Evolutionary conservation across 1,140 invertebrate genomes (phyloP).

Genomic region (Holotrichia oblita): DNA sequence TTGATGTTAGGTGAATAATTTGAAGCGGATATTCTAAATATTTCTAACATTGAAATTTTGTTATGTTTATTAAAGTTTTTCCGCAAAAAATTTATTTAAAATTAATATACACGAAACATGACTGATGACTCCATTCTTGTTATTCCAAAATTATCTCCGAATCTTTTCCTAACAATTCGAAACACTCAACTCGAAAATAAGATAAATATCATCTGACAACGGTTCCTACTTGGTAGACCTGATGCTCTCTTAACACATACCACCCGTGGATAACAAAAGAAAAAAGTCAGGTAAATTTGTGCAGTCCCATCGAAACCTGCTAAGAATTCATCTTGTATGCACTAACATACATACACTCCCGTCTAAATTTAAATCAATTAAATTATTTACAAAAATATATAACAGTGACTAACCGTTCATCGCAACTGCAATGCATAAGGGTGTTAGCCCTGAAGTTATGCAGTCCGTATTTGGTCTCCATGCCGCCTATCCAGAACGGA

Average conservation of each 20-base stretch:
- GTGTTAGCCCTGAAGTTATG: slow-evolving; percentile 88
- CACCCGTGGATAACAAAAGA: background rate
- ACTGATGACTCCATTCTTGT: too few species aligned
- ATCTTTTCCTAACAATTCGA: too few species aligned
- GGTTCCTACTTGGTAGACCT: background rate
- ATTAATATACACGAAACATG: too few species aligned
- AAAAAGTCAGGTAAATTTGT: background rate
- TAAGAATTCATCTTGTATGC: too few species aligned
- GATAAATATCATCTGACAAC: background rate
- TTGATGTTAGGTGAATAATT: too few species aligned
- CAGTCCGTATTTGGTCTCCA: slow-evolving; percentile 79
- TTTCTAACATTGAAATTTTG: too few species aligned
- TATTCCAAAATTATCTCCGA: too few species aligned
- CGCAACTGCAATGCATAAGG: slow-evolving; percentile 87
- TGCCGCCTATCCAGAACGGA: slow-evolving; percentile 80
- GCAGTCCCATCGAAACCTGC: background rate
- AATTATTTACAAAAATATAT: background rate
- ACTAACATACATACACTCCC: too few species aligned
- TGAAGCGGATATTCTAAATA: too few species aligned
- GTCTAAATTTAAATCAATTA: too few species aligned
- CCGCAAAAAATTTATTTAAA: too few species aligned
- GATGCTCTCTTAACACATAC: background rate
- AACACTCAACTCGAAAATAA: background rate
- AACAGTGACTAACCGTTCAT: slow-evolving; percentile 75
- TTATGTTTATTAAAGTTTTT: too few species aligned